Conservation (phyloP, 2,888 invertebrate species). For the Agriopis marginaria region DNA sequence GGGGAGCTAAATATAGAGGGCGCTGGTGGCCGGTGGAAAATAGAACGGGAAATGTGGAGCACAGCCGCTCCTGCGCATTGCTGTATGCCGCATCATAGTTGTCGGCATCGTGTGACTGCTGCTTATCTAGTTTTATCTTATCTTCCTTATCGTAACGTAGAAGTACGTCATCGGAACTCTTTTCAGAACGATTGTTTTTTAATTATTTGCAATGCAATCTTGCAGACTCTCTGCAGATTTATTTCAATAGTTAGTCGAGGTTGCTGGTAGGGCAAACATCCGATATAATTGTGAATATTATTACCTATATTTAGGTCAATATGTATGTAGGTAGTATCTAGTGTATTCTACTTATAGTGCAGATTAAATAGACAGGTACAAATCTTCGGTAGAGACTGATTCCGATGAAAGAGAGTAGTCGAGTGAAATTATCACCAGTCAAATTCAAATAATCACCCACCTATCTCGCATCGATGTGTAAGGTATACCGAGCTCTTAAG, state of each 20-base stretch:
- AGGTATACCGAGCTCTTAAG: too few relatives aligned
- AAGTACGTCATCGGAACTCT: not conserved
- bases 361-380: too few relatives aligned
- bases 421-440: too few relatives aligned
- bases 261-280: too few relatives aligned
- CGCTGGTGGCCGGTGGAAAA: slow-evolving; percentile 72
- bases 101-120: slow-evolving; percentile 17
- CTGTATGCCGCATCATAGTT: slow-evolving; percentile 36
- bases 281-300: too few relatives aligned
- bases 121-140: slow-evolving; percentile 1
- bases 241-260: not conserved
- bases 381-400: too few relatives aligned
- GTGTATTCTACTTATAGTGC: too few relatives aligned
- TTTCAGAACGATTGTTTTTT: not conserved
- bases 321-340: too few relatives aligned
- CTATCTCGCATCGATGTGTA: too few relatives aligned
- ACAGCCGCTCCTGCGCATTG: slow-evolving; percentile 73
- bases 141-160: not conserved
- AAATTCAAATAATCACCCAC: too few relatives aligned
- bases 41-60: slow-evolving; percentile 80
- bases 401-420: too few relatives aligned
- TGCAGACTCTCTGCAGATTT: not conserved
- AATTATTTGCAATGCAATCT: not conserved
- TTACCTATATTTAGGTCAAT: too few relatives aligned
- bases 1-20: slow-evolving; percentile 80